A percentile compares a stretch with the other conserved stretches of the same genome.
These are phyloP conservation scores for Glomeris maerens DNA, from an alignment of 1,140 invertebrate genomes.

Conservation along the genomic window DNA sequence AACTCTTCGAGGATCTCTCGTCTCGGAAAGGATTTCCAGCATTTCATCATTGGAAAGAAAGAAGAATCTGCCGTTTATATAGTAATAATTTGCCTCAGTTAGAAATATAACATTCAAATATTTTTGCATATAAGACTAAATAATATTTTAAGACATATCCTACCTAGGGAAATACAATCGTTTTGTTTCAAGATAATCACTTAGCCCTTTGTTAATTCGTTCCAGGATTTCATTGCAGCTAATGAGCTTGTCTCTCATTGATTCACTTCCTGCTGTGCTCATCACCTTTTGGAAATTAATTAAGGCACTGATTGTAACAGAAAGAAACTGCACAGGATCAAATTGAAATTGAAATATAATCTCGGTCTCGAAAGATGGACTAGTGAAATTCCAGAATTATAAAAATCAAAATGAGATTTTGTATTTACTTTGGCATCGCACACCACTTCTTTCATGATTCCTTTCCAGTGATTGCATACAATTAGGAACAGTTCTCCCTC, in stretches of 20 bases:
- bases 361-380: no score
- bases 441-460: constrained; percentile 57
- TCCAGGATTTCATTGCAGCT: constrained; percentile 59
- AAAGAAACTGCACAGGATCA: no score
- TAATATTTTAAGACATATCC: not conserved
- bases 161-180: constrained; percentile 66
- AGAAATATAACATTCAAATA: constrained; percentile 13
- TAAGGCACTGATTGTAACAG: no score
- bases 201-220: constrained; percentile 69
- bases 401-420: not conserved
- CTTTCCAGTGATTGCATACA: constrained; percentile 59
- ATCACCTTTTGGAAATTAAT: constrained; percentile 36
- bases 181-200: constrained; percentile 82
- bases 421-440: constrained; percentile 43
- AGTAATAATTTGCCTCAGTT: constrained; percentile 20
- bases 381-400: no score
- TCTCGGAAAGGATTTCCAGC: constrained; percentile 84
- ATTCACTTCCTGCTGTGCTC: constrained; percentile 50
- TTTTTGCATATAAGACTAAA: not conserved
- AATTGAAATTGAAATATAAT: no score
- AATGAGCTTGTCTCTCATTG: constrained; percentile 57
- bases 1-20: constrained; percentile 71
- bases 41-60: constrained; percentile 93
- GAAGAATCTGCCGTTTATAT: constrained; percentile 62
- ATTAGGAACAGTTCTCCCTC: constrained; percentile 63